Percentiles rank a stretch among this genome's conserved stretches.
Conservation (phyloP, 53 echinoderm and acorn worm genomes). For the Pentamera pediparva region DNA sequence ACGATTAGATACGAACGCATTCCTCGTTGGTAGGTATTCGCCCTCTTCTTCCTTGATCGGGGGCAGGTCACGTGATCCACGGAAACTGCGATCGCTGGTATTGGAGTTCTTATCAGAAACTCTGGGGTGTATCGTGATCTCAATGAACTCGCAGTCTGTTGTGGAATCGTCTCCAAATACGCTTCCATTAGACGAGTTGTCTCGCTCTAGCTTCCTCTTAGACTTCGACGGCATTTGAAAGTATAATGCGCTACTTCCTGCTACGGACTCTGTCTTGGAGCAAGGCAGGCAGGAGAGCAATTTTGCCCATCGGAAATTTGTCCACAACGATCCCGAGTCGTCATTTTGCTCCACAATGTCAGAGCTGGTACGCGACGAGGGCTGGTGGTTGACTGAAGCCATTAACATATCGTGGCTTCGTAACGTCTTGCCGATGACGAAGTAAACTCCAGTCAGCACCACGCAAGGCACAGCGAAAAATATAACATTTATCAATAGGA, state of each 20-base stretch:
- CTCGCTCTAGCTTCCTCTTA: neutral
- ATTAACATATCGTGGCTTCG: conserved; percentile 67
- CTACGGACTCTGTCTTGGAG: no score
- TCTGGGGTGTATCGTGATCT: no score
- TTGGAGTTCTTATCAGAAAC: no score
- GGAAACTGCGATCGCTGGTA: no score
- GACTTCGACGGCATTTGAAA: no score
- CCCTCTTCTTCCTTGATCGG: conserved; percentile 5
- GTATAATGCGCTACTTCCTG: no score
- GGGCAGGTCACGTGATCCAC: neutral
- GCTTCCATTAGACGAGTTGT: no score
- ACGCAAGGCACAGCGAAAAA: conserved; percentile 65
- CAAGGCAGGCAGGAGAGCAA: neutral
- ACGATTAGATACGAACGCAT: neutral
- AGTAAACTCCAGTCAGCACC: conserved; percentile 58
- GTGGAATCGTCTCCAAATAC: no score
- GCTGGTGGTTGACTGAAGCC: conserved; percentile 37
- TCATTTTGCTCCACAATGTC: no score
- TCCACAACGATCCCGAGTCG: no score
- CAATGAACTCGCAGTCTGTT: no score
- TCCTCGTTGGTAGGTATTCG: neutral
- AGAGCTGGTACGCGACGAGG: neutral
- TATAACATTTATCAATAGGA: conserved; percentile 38
- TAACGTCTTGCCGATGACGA: conserved; percentile 61
- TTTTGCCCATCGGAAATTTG: no score